Conservation (phyloP, 1,140 invertebrate species). For the Coenobita brevimanus region DNA sequence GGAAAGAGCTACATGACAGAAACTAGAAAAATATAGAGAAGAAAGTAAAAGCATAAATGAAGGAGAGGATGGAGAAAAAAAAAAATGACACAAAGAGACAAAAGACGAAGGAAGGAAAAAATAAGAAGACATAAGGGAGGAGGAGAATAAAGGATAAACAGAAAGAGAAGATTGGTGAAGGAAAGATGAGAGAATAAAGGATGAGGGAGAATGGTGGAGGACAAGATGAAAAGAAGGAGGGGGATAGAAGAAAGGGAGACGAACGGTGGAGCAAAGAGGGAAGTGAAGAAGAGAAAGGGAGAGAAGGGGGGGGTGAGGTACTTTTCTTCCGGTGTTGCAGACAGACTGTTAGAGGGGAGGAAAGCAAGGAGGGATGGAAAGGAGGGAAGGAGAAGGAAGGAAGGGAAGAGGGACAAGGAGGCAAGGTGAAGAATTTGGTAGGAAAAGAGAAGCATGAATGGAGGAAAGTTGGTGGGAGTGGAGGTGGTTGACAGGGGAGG, state of each 20-base stretch:
- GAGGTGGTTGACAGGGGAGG: background rate
- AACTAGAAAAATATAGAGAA: too few species aligned
- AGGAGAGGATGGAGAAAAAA: too few species aligned
- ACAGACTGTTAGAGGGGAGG: too few species aligned
- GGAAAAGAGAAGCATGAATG: background rate
- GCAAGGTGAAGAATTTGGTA: background rate
- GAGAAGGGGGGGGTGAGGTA: background rate
- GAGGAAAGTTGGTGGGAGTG: background rate
- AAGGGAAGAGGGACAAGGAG: background rate
- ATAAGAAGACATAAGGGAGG: too few species aligned
- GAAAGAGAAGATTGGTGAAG: background rate
- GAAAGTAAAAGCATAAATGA: too few species aligned
- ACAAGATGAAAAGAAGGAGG: background rate
- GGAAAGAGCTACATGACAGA: too few species aligned
- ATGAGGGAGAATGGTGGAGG: background rate
- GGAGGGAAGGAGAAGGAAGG: background rate
- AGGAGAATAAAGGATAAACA: background rate
- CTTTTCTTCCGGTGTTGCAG: too few species aligned
- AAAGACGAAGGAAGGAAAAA: too few species aligned
- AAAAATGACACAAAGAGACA: too few species aligned
- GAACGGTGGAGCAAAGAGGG: background rate
- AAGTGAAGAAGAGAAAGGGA: background rate
- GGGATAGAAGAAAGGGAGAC: background rate
- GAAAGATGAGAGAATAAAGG: background rate
- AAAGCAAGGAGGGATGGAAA: background rate